Percentiles rank a stretch among this genome's conserved stretches.
Evolutionary conservation across 1,140 invertebrate species (phyloP).

Genomic region (Pomacea maculata): DNA sequence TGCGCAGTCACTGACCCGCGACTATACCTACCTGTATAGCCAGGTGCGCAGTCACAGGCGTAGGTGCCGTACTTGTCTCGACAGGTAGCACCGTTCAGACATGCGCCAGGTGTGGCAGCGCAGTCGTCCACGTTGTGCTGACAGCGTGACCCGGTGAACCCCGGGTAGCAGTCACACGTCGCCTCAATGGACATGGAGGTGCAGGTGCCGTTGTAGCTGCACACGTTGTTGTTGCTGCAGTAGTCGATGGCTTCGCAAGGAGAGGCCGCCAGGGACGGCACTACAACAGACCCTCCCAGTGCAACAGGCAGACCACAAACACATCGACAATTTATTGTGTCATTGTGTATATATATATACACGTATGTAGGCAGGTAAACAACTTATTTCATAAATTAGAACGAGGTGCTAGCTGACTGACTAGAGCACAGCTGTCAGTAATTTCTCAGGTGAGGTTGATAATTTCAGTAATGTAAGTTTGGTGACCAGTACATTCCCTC

Average conservation of each 20-base stretch:
- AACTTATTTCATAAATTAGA: no score
- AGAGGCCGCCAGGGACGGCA: not conserved
- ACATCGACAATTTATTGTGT: no score
- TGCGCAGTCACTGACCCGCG: not conserved
- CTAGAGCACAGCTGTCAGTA: no score
- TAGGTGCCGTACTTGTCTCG: constrained; percentile 92
- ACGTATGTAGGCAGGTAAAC: no score
- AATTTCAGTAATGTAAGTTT: no score
- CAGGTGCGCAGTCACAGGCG: constrained; percentile 87
- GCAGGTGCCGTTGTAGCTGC: constrained; percentile 10
- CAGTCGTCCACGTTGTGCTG: constrained; percentile 51
- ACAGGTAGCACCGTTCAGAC: constrained; percentile 90
- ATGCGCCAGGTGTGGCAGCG: constrained; percentile 65
- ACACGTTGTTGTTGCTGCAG: constrained; percentile 6
- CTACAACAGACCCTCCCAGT: not conserved
- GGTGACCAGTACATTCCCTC: no score
- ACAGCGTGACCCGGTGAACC: constrained; percentile 53
- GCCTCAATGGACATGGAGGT: constrained; percentile 17
- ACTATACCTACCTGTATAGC: constrained; percentile 77
- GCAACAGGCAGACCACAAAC: no score
- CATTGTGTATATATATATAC: no score
- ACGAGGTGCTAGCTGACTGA: no score
- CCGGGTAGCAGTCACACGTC: constrained; percentile 52
- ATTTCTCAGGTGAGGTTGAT: no score
- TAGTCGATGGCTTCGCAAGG: constrained; percentile 19